These are phyloP conservation scores for Sorex maritimensis DNA, from an alignment of 2,797 vertebrate species.

Conservation along the genomic window DNA sequence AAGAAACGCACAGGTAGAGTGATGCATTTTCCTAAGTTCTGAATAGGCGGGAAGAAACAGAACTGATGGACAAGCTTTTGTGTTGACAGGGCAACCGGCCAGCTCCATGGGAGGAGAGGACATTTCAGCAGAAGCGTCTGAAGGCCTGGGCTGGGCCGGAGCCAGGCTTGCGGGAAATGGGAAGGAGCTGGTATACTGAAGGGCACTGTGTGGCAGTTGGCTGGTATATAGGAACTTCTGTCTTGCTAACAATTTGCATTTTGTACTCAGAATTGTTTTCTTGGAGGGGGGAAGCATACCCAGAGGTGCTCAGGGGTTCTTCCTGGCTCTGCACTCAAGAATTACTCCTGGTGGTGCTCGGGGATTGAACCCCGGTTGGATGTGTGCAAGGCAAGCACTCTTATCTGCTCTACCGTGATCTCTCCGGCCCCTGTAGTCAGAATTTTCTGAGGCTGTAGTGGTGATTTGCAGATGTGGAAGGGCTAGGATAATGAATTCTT, in stretches of 20 bases:
- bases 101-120: conserved; percentile 18
- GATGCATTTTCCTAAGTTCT: conserved; percentile 45
- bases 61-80: neutral
- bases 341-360: too few relatives aligned
- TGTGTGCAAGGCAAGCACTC: too few relatives aligned
- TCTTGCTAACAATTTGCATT: conserved; percentile 43
- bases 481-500: neutral
- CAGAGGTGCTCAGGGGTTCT: too few relatives aligned
- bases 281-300: too few relatives aligned
- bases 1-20: neutral
- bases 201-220: neutral
- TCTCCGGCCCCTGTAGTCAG: neutral
- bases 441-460: conserved; percentile 36
- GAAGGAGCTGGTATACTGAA: neutral
- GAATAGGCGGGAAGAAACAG: neutral
- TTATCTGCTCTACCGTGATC: too few relatives aligned
- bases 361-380: too few relatives aligned
- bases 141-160: conserved; percentile 1
- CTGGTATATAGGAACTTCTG: conserved; percentile 21
- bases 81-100: conserved; percentile 30
- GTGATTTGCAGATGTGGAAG: conserved; percentile 36
- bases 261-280: neutral
- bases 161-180: conserved; percentile 1
- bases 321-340: too few relatives aligned
- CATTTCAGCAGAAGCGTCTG: neutral